These are phyloP conservation scores for Eurytoma californica DNA, from an alignment of 2,888 invertebrate species.

Conservation along the genomic window DNA sequence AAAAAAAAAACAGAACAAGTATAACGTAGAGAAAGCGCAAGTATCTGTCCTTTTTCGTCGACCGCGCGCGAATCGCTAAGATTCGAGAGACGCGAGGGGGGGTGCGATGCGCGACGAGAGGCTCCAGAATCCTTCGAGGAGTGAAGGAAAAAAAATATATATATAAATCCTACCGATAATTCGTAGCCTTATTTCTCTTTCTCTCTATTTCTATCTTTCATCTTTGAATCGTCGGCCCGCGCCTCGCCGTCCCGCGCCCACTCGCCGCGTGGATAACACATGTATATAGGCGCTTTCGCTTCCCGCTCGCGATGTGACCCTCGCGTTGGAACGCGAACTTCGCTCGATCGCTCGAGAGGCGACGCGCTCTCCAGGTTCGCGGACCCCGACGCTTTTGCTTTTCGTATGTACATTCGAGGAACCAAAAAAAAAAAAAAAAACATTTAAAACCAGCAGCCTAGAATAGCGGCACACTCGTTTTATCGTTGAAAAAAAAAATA, in stretches of 20 bases:
- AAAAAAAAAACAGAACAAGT: not conserved
- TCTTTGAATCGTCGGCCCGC: slow-evolving; percentile 33
- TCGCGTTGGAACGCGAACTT: no score
- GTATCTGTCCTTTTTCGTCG: not conserved
- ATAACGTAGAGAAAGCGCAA: not conserved
- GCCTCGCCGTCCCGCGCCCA: slow-evolving; percentile 18
- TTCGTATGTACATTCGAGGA: no score
- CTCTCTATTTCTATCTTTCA: slow-evolving; percentile 51
- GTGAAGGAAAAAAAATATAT: not conserved
- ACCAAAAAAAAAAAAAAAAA: not conserved
- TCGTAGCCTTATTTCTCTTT: slow-evolving; percentile 54
- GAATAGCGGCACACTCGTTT: not conserved
- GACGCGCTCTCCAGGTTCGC: no score
- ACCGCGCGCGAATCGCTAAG: not conserved
- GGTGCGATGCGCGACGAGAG: not conserved
- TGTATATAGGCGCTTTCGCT: no score
- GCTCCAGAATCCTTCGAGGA: not conserved
- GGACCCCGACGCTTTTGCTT: no score
- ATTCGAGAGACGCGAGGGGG: not conserved
- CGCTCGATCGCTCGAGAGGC: no score
- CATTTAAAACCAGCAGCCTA: no score
- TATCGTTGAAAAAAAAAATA: not conserved
- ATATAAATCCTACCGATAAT: slow-evolving; percentile 33
- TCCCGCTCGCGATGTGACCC: no score
- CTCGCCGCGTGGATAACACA: no score